Evolutionary conservation across 2,113 vertebrate species (phyloP).

Genomic region (Osmerus mordax): DNA sequence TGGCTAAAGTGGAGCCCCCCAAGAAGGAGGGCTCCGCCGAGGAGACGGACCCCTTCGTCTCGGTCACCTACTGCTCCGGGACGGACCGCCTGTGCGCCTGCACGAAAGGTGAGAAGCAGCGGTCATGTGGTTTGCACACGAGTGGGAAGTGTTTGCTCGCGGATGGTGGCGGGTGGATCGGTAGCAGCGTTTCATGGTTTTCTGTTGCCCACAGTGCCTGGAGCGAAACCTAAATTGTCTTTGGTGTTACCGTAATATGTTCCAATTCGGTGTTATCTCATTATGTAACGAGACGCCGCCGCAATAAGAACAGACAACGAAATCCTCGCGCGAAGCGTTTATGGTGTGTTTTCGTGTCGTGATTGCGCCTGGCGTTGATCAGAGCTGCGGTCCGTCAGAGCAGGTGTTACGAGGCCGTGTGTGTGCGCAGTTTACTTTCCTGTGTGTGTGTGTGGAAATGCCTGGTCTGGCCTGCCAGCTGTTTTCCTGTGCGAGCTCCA

Average conservation of each 20-base stretch:
- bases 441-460: background rate
- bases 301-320: no score
- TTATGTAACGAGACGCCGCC: no score
- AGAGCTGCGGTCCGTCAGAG: no score
- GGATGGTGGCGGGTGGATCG: no score
- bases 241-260: no score
- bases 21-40: constrained; percentile 89
- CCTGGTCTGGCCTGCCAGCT: background rate
- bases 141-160: no score
- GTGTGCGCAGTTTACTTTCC: background rate
- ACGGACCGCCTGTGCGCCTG: constrained; percentile 98
- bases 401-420: background rate
- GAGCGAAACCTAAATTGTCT: background rate
- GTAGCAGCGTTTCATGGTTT: background rate
- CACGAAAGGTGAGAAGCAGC: constrained; percentile 85
- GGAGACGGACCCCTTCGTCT: constrained; percentile 92
- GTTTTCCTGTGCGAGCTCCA: background rate
- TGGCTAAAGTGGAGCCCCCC: constrained; percentile 95
- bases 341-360: no score
- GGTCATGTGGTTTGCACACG: background rate
- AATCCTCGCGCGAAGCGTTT: no score
- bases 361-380: no score
- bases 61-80: constrained; percentile 97
- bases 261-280: no score
- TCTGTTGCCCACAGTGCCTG: background rate